phyloP scores from a whole-genome alignment of 2,888 invertebrate species.

The Leistus spinibarbis region DNA sequence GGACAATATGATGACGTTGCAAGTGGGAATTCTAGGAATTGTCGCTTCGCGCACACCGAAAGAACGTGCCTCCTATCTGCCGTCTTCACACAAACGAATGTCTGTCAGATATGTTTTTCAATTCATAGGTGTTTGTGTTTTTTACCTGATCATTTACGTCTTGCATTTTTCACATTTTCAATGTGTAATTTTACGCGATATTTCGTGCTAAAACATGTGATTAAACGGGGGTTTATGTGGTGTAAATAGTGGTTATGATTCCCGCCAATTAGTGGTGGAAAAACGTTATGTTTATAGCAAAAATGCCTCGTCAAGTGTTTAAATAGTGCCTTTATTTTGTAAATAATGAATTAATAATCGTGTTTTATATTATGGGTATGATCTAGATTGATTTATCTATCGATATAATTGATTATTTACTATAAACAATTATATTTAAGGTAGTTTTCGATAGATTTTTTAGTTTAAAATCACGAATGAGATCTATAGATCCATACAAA shows the following conservation, averaged over 20 bases:
- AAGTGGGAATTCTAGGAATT: too few species aligned
- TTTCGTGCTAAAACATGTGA: background rate
- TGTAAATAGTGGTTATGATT: background rate
- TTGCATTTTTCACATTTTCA: background rate
- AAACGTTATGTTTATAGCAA: background rate
- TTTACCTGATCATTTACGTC: background rate
- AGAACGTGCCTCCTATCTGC: background rate
- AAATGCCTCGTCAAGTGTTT: background rate
- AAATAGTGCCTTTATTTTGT: background rate
- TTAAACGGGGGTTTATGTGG: background rate
- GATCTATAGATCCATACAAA: too few species aligned
- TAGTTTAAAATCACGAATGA: too few species aligned
- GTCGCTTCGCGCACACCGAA: too few species aligned
- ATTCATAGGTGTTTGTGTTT: conserved; percentile 21
- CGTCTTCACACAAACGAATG: background rate
- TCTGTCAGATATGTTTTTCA: conserved; percentile 24
- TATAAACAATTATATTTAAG: too few species aligned
- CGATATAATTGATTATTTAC: too few species aligned
- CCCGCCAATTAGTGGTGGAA: conserved; percentile 6
- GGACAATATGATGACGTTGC: too few species aligned
- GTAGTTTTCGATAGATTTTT: too few species aligned
- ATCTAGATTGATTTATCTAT: too few species aligned
- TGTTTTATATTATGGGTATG: background rate
- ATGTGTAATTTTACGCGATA: background rate
- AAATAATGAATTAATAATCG: background rate